Percentiles rank a stretch among this genome's conserved stretches.
Evolutionary conservation across 37 sponge, comb jelly and placozoan genomes (phyloP).

Genomic region (Spongilla lacustris): DNA sequence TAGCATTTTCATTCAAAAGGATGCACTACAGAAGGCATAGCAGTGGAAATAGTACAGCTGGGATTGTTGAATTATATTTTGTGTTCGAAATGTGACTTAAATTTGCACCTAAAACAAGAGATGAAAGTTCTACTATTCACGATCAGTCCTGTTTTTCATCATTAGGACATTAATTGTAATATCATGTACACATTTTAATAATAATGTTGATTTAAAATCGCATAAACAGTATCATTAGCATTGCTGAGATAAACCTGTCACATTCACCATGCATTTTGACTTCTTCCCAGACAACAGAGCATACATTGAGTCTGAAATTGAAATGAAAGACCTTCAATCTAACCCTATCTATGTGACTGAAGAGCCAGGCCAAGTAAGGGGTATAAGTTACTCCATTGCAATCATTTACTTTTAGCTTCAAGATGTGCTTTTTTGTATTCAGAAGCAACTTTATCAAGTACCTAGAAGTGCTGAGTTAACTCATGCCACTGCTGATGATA

Average conservation of each 20-base stretch:
- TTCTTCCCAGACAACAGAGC: background rate
- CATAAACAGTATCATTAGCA: no score
- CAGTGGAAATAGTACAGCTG: no score
- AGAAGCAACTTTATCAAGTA: background rate
- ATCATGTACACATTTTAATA: no score
- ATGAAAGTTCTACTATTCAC: no score
- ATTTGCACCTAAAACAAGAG: no score
- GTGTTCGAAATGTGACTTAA: no score
- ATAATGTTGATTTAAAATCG: no score
- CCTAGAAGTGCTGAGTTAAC: background rate
- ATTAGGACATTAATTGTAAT: no score
- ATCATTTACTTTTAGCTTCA: background rate
- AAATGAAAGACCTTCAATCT: background rate
- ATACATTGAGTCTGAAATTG: background rate
- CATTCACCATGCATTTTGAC: background rate
- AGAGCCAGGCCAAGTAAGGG: background rate
- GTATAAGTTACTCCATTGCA: background rate
- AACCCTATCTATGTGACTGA: background rate
- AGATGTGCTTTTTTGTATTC: background rate
- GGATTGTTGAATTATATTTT: no score
- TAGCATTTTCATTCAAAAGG: background rate
- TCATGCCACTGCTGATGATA: background rate
- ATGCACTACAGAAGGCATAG: no score
- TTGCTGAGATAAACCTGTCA: no score
- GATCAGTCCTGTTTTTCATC: no score